Conservation (phyloP, 1,140 invertebrate genomes). For the Ostrea denselamellosa region DNA sequence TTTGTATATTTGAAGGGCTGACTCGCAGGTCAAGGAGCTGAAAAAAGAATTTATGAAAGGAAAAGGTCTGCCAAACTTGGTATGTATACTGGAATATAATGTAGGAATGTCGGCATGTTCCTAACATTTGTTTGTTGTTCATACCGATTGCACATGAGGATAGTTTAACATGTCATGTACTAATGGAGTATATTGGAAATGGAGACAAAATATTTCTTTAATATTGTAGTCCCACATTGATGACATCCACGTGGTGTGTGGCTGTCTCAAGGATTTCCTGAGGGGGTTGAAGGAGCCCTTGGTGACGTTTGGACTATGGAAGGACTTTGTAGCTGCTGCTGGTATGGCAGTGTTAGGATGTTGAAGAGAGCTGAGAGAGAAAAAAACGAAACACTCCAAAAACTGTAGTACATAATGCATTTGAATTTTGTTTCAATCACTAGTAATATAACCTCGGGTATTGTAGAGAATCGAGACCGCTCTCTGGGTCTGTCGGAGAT, state of each 20-base stretch:
- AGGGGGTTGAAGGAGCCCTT: conserved; percentile 89
- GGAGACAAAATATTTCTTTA: neutral
- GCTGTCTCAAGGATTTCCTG: conserved; percentile 92
- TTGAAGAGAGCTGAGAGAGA: conserved; percentile 78
- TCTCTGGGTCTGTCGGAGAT: conserved; percentile 74
- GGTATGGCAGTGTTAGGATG: conserved; percentile 64
- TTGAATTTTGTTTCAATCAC: neutral
- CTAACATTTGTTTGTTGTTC: too few species aligned
- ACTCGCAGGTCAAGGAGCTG: conserved; percentile 86
- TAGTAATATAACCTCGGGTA: neutral
- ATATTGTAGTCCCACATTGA: conserved; percentile 71
- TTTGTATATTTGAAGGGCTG: conserved; percentile 67
- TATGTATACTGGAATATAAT: conserved; percentile 61
- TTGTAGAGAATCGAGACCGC: conserved; percentile 80
- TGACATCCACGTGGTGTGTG: conserved; percentile 90
- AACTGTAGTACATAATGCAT: neutral
- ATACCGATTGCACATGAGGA: too few species aligned
- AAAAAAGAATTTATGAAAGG: conserved; percentile 90
- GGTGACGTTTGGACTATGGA: conserved; percentile 87
- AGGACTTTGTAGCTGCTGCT: conserved; percentile 88
- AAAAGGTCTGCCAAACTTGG: conserved; percentile 86
- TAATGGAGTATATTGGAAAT: too few species aligned
- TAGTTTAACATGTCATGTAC: too few species aligned
- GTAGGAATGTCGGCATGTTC: neutral
- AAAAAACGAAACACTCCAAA: too few species aligned